Evolutionary conservation across 2,797 vertebrate genomes (phyloP), one percentile per base, ranked within the genome.

Genomic region (Sparus aurata): DNA sequence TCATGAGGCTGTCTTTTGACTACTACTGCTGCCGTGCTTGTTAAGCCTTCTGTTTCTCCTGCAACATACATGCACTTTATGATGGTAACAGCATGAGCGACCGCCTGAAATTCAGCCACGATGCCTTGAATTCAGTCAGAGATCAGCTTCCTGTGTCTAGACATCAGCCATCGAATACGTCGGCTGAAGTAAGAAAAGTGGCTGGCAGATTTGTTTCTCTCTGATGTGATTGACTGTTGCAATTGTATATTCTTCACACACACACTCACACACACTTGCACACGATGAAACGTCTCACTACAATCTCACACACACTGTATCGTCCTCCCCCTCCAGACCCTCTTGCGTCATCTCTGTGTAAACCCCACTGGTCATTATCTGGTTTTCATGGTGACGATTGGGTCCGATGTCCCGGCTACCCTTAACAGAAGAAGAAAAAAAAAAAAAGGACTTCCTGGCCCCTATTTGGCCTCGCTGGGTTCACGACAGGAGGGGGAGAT

Each of bases 371-470:
- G 67, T 38, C 22, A 17, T 73, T 75, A 73, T 85, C 67, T 76
- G 77, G 85, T 91, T 88, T 83, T 79, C 77, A 79, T 72, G 71
- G 76, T 70, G 73, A 89, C 67, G 58, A 74, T 83, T 80, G 65
- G 60, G 52, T 50, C 69, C 64, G 75, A 55, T 74, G 52, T 22
- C 46, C 66, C 20, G 27, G 55, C 75, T 54, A 62, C 68, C 66
- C 38, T 80, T 60, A 85, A 80, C 60, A 70, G 64, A 47, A 77
- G 57, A 27, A 53, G 75, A 73, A 63, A 59, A 59, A 68, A 69
- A 60, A 82, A 69, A 45, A 69, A 68, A 34, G 34, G 34, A 34
- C n/a, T 63, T 45, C 53, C 75, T 74, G 76, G 70, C 80, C 77
- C 65, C 54, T 80, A 22, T 78, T 77, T 49, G 38, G 65, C 46